Base-by-base conservation (phyloP, 1,140 invertebrate genomes). In the Rhagoletis pomonella region DNA sequence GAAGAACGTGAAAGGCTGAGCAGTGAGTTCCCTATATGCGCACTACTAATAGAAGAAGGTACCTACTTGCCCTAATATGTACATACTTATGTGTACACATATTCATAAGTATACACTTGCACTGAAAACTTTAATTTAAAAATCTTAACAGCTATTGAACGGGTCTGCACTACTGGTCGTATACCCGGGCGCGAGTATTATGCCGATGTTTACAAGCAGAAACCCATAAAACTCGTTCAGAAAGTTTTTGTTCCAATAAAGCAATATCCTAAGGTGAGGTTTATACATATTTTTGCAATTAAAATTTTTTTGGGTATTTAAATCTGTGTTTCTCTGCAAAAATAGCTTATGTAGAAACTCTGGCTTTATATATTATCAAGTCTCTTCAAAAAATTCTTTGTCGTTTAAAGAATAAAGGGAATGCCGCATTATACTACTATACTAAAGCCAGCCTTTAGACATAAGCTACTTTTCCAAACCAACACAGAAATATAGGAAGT, bases 201-300 rank as follows among this genome's bases (percentile, higher is more conserved):
- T 93, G 95, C 97, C 10, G 97, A 98, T 93, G 96, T 98, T 58
- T 97, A 97, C 92, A 95, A 96, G 88, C 97, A 98, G 89, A 98
- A 97, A 93, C 96, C 96, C 4, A 95, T 97, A 89, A 96, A 96
- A 90, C 95, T 98, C 12, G 95, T 95, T 60, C 96, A 97, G 44
- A 97, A 97, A 93, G 97, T 98, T 14, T 93, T 97, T 85, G 97
- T 98, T n/a, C 97, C 97, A 7, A 95, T 97, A 19, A 96, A 96
- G 88, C 97, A 98, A 90, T 96, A 97, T 94, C 97, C 97, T 47
- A 98, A 97, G 95, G 97, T 97, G 94, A 81, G 42, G 47, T 67
- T 62, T 62, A 39, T 67, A 10, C 6, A 50, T 47, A 12, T 14
- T 50, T 29, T 47, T 65, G 17, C 17, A 19, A 81, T 29, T 29